Base-by-base conservation (phyloP, 2,113 vertebrate species). In the Clinocottus analis region DNA sequence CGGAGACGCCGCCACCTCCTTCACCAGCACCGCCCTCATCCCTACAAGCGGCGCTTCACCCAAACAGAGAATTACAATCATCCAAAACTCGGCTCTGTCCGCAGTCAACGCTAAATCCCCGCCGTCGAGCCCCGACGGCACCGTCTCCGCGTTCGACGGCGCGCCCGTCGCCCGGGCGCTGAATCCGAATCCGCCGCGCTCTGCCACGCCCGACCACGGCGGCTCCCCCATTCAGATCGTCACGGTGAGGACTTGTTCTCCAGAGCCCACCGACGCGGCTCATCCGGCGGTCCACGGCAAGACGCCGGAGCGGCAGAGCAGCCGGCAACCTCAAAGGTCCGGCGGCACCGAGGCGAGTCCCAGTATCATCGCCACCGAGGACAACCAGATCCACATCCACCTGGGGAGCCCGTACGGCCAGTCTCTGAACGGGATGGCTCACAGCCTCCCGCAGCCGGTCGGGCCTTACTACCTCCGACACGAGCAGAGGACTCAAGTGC, bases 331-430 rank as follows among this genome's bases (percentile, higher is more conserved):
- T 86, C 96, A 97, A 55, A 96, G 93, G 91, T 97, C 96, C 86
- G 97, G 96, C 92, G 96, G 96, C 79, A 95, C 95, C 65, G 97
- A 96, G 77, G 92, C 95, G 0, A 95, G 95, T 90, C 96, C 97
- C 74, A 97, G 95, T 83, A 95, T 98, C 90, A 96, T 97, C 94
- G 97, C 97, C 94, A 96, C 97, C 90, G 98, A 99, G 81, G 98
- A 99, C 93, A 99, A 97, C 91, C 99, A 99, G 96, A 98, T 99
- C 91, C 97, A 98, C 78, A 99, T 99, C 92, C 97, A 98, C 82
- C 95, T 99, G 90, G 98, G 98, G 90, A 97, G 92, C 83, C 95
- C 97, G 69, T 98, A 97, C 2, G 85, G 96, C 87, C 97, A 97
- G 89, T 85, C 95, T 83, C 90, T 96, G 82, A 94, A 94, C 69